These are phyloP conservation scores for Rhopalosiphum padi DNA, from an alignment of 1,140 invertebrate genomes.

Conservation along the genomic window DNA sequence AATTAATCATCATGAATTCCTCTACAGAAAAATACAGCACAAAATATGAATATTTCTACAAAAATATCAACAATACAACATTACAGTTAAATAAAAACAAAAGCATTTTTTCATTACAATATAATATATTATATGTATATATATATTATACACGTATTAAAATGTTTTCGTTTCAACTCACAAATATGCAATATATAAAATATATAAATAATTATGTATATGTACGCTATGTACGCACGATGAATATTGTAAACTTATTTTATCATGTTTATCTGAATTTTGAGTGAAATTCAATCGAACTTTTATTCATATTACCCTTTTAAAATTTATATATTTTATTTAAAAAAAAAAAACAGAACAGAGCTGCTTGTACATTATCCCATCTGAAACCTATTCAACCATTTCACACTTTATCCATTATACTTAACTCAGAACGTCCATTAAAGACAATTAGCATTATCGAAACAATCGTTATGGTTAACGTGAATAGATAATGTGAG, in stretches of 20 bases:
- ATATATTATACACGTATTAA: too few relatives aligned
- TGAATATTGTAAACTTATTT: neutral
- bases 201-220: neutral
- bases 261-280: neutral
- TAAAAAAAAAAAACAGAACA: neutral
- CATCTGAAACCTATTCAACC: slow-evolving; percentile 1
- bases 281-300: neutral
- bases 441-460: neutral
- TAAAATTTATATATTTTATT: slow-evolving; percentile 1
- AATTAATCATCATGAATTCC: neutral
- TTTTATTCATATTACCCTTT: neutral
- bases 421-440: neutral
- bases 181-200: neutral
- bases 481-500: neutral
- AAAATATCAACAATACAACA: neutral
- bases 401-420: neutral
- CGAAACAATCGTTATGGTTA: neutral
- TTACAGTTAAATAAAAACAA: neutral
- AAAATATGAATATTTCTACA: neutral
- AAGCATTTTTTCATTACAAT: neutral
- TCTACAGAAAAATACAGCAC: neutral
- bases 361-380: neutral
- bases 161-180: neutral
- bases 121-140: too few relatives aligned
- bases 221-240: neutral